Evolutionary conservation across 1,140 invertebrate genomes (phyloP).

Genomic region (Aphaenogaster floridana): DNA sequence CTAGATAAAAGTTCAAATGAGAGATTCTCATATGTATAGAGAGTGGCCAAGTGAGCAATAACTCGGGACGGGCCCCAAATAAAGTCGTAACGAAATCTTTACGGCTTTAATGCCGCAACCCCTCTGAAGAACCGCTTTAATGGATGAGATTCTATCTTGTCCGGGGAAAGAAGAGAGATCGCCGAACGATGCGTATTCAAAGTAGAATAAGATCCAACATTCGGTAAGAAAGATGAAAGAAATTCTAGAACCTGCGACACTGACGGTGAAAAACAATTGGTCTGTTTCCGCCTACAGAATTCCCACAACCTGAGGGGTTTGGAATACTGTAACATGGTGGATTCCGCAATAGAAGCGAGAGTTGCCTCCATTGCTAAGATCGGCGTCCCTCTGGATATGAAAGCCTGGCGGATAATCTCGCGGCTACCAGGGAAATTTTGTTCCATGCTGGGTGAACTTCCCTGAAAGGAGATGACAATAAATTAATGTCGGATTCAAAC

Average conservation of each 20-base stretch:
- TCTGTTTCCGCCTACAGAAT: neutral
- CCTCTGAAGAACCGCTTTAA: neutral
- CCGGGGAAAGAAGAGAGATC: neutral
- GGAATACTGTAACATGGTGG: neutral
- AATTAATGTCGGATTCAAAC: too few species aligned
- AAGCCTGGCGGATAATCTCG: conserved; percentile 29
- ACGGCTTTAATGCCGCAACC: neutral
- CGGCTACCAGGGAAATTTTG: conserved; percentile 31
- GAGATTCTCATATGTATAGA: too few species aligned
- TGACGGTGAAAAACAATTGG: neutral
- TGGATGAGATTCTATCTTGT: neutral
- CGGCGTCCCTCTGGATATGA: neutral
- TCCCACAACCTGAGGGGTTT: neutral
- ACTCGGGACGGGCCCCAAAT: neutral
- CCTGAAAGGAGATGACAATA: too few species aligned
- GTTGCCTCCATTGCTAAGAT: neutral
- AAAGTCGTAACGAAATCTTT: neutral
- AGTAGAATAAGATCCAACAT: neutral
- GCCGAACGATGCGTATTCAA: neutral
- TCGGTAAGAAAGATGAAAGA: neutral
- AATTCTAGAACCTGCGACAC: neutral
- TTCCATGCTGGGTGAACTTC: neutral
- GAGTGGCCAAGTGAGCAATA: too few species aligned
- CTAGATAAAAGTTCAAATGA: too few species aligned
- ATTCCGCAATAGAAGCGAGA: neutral